Evolutionary conservation across 2,113 vertebrate species (phyloP).

Genomic region (Bombycilla garrulus): DNA sequence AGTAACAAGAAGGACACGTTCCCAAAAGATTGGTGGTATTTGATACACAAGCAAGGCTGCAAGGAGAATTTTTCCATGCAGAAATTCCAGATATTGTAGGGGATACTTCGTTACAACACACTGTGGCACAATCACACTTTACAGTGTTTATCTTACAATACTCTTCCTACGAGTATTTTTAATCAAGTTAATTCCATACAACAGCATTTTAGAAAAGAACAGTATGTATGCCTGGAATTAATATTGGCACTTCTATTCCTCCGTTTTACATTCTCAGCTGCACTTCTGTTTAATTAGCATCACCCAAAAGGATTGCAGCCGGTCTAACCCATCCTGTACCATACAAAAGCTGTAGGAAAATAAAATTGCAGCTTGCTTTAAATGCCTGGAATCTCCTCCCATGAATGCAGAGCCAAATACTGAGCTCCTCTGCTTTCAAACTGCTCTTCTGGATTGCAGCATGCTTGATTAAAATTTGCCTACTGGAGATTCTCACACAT

Average conservation of each 20-base stretch:
- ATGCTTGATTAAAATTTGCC: conserved; percentile 48
- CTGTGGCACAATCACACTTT: neutral
- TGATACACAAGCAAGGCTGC: too few relatives aligned
- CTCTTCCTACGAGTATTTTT: neutral
- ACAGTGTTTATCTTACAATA: neutral
- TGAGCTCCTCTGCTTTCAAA: conserved; percentile 1
- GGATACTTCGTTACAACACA: neutral
- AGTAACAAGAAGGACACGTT: neutral
- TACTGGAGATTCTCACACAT: neutral
- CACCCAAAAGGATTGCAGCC: neutral
- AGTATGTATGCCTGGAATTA: neutral
- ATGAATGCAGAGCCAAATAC: neutral
- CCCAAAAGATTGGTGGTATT: neutral
- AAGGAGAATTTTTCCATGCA: neutral
- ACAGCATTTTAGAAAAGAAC: neutral
- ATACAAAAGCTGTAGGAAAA: neutral
- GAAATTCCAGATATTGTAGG: neutral
- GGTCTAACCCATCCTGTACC: neutral
- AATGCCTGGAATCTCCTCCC: conserved; percentile 20
- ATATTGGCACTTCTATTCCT: neutral
- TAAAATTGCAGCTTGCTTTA: neutral
- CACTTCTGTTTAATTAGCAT: conserved; percentile 7
- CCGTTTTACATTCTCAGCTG: neutral
- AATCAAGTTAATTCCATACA: neutral
- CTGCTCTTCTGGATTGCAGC: neutral